Percentiles rank a stretch among this genome's conserved stretches.
These are phyloP conservation scores for Zele albiditarsus DNA, from an alignment of 2,888 invertebrate genomes.

Conservation along the genomic window DNA sequence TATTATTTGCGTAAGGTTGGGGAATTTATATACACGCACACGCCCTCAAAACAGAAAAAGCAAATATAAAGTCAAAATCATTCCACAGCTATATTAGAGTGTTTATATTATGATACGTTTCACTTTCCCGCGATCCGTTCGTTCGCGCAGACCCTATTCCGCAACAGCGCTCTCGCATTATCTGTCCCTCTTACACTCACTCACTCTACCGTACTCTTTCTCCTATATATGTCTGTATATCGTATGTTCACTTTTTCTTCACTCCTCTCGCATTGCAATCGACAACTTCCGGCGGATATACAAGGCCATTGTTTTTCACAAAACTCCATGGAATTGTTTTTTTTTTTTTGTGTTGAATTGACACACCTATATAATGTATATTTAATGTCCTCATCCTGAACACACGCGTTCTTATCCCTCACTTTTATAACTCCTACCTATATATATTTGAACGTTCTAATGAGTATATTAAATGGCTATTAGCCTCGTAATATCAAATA, in stretches of 20 bases:
- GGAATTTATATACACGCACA: slow-evolving; percentile 17
- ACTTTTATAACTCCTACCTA: background rate
- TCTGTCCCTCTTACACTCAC: slow-evolving; percentile 17
- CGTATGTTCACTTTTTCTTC: slow-evolving; percentile 20
- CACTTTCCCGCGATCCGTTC: slow-evolving; percentile 62
- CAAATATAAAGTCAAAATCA: slow-evolving; percentile 6
- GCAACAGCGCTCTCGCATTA: slow-evolving; percentile 48
- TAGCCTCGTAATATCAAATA: background rate
- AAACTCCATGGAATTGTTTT: slow-evolving; percentile 32
- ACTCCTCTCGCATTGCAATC: background rate
- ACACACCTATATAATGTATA: background rate
- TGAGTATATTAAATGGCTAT: slow-evolving; percentile 8
- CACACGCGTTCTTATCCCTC: background rate
- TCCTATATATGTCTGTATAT: background rate
- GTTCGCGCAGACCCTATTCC: slow-evolving; percentile 51
- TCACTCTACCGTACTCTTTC: background rate
- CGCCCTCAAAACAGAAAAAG: slow-evolving; percentile 12
- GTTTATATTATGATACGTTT: slow-evolving; percentile 53
- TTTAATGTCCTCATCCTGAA: background rate
- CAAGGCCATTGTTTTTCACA: slow-evolving; percentile 69
- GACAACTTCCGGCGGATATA: slow-evolving; percentile 65
- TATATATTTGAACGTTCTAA: background rate
- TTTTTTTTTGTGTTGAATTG: slow-evolving; percentile 2
- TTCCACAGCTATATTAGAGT: background rate
- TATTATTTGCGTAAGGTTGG: background rate